Evolutionary conservation across 2,888 invertebrate species (phyloP).

Genomic region (Hirtodrosophila cameraria): DNA sequence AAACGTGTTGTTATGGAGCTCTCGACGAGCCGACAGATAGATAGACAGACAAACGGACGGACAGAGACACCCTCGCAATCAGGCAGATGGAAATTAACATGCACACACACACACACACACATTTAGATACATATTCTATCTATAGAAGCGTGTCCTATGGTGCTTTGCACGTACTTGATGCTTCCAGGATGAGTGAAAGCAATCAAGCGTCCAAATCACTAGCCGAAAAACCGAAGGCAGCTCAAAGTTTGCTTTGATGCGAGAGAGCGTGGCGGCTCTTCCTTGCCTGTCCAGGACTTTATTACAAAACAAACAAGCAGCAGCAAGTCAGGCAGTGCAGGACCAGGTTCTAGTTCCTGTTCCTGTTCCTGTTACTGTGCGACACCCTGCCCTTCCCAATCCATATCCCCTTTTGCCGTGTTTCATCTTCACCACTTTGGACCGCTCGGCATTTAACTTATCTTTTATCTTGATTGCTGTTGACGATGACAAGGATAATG

Average conservation of each 20-base stretch:
- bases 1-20: slow-evolving; percentile 69
- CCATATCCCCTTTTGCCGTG: background rate
- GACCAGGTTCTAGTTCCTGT: slow-evolving; percentile 11
- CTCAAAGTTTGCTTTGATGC: slow-evolving; percentile 75
- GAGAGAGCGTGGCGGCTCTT: slow-evolving; percentile 15
- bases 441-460: slow-evolving; percentile 70
- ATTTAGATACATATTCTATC: slow-evolving; percentile 12
- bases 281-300: slow-evolving; percentile 59
- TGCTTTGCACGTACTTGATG: slow-evolving; percentile 70
- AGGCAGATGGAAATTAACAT: slow-evolving; percentile 78
- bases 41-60: slow-evolving; percentile 1
- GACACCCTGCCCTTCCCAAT: background rate
- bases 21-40: slow-evolving; percentile 19
- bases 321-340: slow-evolving; percentile 19
- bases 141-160: slow-evolving; percentile 52
- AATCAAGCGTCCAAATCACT: slow-evolving; percentile 79
- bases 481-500: slow-evolving; percentile 80
- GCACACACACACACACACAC: slow-evolving; percentile 37
- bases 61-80: slow-evolving; percentile 61
- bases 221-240: slow-evolving; percentile 63
- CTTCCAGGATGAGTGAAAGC: slow-evolving; percentile 64
- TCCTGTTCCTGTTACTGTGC: slow-evolving; percentile 9
- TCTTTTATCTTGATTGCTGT: slow-evolving; percentile 80
- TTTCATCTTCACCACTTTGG: slow-evolving; percentile 26
- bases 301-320: slow-evolving; percentile 76